These are phyloP conservation scores for Andrena hattorfiana DNA, from an alignment of 2,888 invertebrate species.

Conservation along the genomic window DNA sequence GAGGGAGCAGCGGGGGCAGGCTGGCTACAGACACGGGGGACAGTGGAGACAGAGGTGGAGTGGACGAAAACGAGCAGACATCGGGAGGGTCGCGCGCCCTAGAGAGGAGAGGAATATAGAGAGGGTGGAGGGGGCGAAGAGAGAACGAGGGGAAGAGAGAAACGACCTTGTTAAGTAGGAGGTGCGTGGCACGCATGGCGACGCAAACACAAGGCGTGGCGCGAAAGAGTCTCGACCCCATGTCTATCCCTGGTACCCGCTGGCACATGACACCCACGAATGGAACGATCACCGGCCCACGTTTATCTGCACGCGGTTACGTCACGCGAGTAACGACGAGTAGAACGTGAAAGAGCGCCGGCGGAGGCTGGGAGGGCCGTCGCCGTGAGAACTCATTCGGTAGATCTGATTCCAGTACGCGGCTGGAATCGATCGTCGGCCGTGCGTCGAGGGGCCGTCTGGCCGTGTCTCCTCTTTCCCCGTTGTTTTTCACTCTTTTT, in stretches of 20 bases:
- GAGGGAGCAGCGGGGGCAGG: neutral
- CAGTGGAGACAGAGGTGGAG: neutral
- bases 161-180: constrained; percentile 80
- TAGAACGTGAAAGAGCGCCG: constrained; percentile 46
- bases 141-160: constrained; percentile 42
- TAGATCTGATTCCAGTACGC: constrained; percentile 41
- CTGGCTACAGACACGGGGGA: neutral
- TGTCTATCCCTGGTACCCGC: constrained; percentile 52
- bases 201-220: constrained; percentile 83
- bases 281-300: constrained; percentile 43
- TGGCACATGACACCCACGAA: constrained; percentile 57
- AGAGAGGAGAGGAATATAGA: constrained; percentile 32
- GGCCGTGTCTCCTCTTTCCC: neutral
- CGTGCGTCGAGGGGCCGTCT: neutral
- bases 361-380: constrained; percentile 28
- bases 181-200: constrained; percentile 83
- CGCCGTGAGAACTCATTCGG: constrained; percentile 41
- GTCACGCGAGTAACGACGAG: constrained; percentile 58
- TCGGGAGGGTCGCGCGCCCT: constrained; percentile 1
- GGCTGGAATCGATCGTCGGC: constrained; percentile 31
- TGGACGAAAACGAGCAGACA: constrained; percentile 14
- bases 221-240: constrained; percentile 75
- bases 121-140: constrained; percentile 16
- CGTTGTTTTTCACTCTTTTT: neutral
- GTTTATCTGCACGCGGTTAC: constrained; percentile 67